Base-by-base conservation (phyloP, 2,797 vertebrate species). In the Hyperoplus immaculatus region DNA sequence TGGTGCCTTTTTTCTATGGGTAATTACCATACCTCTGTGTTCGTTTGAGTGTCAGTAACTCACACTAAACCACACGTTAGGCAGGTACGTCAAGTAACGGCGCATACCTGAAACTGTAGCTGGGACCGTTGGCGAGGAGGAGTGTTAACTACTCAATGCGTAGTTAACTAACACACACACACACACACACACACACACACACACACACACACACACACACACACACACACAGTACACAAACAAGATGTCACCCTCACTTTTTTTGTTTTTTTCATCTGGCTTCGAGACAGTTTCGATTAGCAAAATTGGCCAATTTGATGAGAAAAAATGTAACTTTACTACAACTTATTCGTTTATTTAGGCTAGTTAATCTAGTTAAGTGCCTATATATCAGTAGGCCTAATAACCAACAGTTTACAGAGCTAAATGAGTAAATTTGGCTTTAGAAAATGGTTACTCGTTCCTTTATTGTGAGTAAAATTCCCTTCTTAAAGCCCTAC, bases 21-120 rank as follows among this genome's bases (percentile, higher is more conserved):
- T n/a, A 84, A 89, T 92, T 88, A 86, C 80, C 88, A 89, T 88
- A 79, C 84, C 80, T 76, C 3, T 54, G 7, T 55, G 59, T 71
- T 42, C 74, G 67, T 50, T 58, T 8, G 38, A 69, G 54, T 54
- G 57, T 42, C 59, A 51, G 75, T 14, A 70, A 14, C 47, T 45
- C 41, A 73, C 49, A 72, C 21, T 54, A 47, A 59, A 56, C 64
- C 77, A 92, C 91, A 87, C 63, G 89, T 84, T 65, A 45, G 92
- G 88, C 94, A 88, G 89, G 94, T 91, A 92, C 60, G 85, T 90
- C 93, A 85, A 87, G 91, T 94, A 93, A 88, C 91, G 87, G 91
- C 91, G 88, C 91, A 94, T 93, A 93, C 91, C 90, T 69, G 64
- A 78, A 50, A 62, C 69, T 29, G 18, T 1, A 49, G 15, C 68